A percentile compares a stretch with the other conserved stretches of the same genome.
Conservation (phyloP, 2,888 invertebrate species). For the Chesias legatella region DNA sequence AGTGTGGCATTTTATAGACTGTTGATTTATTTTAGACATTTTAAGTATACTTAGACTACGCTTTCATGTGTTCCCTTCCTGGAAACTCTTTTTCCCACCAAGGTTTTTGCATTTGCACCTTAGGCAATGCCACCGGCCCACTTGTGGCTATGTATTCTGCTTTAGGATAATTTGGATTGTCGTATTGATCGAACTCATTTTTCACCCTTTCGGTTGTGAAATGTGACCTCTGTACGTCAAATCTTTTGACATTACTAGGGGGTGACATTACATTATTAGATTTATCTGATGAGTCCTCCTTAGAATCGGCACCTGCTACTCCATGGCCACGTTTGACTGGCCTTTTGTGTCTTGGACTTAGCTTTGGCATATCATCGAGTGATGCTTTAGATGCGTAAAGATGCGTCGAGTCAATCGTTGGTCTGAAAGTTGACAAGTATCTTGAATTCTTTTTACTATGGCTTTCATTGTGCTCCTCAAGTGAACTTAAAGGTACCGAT, state of each 20-base stretch:
- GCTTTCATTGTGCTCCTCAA: neutral
- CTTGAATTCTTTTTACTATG: neutral
- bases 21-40: no score
- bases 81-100: conserved; percentile 22
- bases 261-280: neutral
- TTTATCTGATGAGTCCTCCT: neutral
- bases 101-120: conserved; percentile 7
- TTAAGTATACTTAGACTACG: neutral
- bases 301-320: neutral
- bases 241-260: neutral
- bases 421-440: neutral
- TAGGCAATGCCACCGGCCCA: conserved; percentile 30
- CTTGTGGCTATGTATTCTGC: conserved; percentile 31
- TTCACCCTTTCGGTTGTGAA: conserved; percentile 28
- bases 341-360: neutral
- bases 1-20: no score
- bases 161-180: conserved; percentile 31
- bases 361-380: neutral
- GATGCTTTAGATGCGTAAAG: neutral
- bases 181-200: conserved; percentile 39
- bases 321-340: neutral
- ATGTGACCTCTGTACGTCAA: neutral
- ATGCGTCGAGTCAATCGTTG: neutral
- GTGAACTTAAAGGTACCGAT: no score
- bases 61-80: neutral